phyloP scores from a whole-genome alignment of 2,113 vertebrate genomes.

The Nibea albiflora region DNA sequence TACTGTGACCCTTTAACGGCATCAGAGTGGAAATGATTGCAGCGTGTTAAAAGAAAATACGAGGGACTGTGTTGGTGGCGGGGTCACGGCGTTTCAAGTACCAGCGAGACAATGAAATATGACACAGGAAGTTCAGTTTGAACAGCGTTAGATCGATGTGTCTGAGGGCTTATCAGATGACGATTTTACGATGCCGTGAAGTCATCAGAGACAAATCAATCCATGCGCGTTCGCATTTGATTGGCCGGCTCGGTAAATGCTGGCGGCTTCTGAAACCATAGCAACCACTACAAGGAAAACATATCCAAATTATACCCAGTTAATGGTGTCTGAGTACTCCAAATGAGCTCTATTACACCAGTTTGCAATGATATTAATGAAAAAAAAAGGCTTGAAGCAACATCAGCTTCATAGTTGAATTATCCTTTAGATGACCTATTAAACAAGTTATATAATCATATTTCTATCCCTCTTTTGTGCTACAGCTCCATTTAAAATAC shows the following conservation, averaged over 20 bases:
- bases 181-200: background rate
- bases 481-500: background rate
- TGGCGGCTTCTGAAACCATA: background rate
- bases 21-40: conserved; percentile 11
- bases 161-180: background rate
- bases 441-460: background rate
- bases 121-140: conserved; percentile 1
- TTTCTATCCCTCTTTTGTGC: background rate
- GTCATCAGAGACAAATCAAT: background rate
- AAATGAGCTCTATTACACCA: background rate
- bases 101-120: background rate
- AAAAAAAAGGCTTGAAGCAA: background rate
- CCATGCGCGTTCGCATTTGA: background rate
- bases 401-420: background rate
- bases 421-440: background rate
- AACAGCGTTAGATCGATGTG: background rate
- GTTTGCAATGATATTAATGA: background rate
- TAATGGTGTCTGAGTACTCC: background rate
- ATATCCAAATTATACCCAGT: background rate
- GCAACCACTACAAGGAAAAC: background rate
- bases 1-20: background rate
- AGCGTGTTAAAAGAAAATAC: background rate
- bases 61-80: background rate
- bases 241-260: background rate
- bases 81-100: background rate